phyloP scores from a whole-genome alignment of 92 coral and sea anemone species.

The Actinostola sp. region DNA sequence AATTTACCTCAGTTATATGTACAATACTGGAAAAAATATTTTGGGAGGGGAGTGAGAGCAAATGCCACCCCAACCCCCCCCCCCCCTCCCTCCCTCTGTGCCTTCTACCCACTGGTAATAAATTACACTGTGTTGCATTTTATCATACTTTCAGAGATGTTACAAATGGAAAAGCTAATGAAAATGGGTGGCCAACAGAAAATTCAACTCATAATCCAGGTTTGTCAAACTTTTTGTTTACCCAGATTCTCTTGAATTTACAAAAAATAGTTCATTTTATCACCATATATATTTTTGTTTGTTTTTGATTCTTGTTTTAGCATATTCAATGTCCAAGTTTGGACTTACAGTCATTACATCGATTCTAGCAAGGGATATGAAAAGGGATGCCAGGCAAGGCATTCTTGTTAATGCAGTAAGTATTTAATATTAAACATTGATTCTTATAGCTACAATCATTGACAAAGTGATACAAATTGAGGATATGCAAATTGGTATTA shows the following conservation, averaged over 20 bases:
- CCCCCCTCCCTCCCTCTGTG: too few relatives aligned
- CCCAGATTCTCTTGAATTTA: neutral
- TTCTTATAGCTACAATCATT: too few relatives aligned
- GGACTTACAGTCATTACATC: slow-evolving; percentile 67
- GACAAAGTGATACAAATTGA: too few relatives aligned
- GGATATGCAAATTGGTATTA: too few relatives aligned
- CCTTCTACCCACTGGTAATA: neutral
- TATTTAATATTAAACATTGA: too few relatives aligned
- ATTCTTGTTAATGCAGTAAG: slow-evolving; percentile 78
- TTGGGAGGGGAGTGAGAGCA: too few relatives aligned
- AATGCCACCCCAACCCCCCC: too few relatives aligned
- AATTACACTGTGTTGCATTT: neutral
- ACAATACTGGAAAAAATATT: too few relatives aligned
- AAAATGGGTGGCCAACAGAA: slow-evolving; percentile 86
- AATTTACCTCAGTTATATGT: too few relatives aligned
- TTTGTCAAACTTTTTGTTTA: neutral
- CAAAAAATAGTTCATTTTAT: too few relatives aligned
- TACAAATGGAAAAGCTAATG: slow-evolving; percentile 62
- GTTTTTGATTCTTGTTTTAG: slow-evolving; percentile 27
- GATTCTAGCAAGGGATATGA: slow-evolving; percentile 57
- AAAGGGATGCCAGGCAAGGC: slow-evolving; percentile 58
- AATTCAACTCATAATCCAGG: slow-evolving; percentile 48
- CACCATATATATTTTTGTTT: too few relatives aligned
- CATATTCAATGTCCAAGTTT: slow-evolving; percentile 78
- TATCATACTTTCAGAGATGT: slow-evolving; percentile 10